Conservation (phyloP, 2,888 invertebrate genomes). For the Microplitis manilae region DNA sequence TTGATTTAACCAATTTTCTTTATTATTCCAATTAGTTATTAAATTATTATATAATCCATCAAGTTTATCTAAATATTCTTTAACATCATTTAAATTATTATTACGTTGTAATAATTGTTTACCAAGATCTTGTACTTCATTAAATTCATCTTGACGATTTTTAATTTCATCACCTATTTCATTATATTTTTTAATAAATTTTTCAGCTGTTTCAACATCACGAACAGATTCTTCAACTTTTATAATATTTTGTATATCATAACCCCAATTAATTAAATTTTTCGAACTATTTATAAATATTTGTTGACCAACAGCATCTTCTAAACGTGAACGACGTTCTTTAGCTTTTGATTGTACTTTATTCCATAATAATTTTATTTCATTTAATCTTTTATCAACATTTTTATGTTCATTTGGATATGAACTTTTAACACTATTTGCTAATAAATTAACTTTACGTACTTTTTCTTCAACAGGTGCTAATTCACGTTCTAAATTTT, state of each 20-base stretch:
- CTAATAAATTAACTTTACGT: slow-evolving; percentile 85
- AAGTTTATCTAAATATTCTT: slow-evolving; percentile 81
- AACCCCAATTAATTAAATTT: slow-evolving; percentile 87
- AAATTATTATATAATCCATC: slow-evolving; percentile 84
- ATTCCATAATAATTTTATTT: slow-evolving; percentile 91
- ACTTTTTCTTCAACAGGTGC: slow-evolving; percentile 96
- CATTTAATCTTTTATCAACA: slow-evolving; percentile 87
- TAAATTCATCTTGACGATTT: slow-evolving; percentile 90
- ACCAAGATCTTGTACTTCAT: slow-evolving; percentile 86
- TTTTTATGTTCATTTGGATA: slow-evolving; percentile 93
- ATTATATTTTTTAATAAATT: slow-evolving; percentile 89
- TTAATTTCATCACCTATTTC: slow-evolving; percentile 93
- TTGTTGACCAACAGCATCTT: slow-evolving; percentile 96
- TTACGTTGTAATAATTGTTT: slow-evolving; percentile 83
- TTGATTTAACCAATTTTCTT: slow-evolving; percentile 89
- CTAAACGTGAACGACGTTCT: slow-evolving; percentile 86
- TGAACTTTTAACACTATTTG: slow-evolving; percentile 90
- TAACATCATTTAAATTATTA: slow-evolving; percentile 83
- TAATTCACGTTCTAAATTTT: slow-evolving; percentile 93
- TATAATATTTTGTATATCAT: slow-evolving; percentile 84
- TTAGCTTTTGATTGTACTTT: slow-evolving; percentile 89
- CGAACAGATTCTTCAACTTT: slow-evolving; percentile 85
- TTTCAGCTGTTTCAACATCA: slow-evolving; percentile 94
- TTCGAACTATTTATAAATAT: slow-evolving; percentile 91
- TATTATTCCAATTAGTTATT: slow-evolving; percentile 82